Base-by-base conservation (phyloP, 2,113 vertebrate species). In the Trichomycterus rosablanca region DNA sequence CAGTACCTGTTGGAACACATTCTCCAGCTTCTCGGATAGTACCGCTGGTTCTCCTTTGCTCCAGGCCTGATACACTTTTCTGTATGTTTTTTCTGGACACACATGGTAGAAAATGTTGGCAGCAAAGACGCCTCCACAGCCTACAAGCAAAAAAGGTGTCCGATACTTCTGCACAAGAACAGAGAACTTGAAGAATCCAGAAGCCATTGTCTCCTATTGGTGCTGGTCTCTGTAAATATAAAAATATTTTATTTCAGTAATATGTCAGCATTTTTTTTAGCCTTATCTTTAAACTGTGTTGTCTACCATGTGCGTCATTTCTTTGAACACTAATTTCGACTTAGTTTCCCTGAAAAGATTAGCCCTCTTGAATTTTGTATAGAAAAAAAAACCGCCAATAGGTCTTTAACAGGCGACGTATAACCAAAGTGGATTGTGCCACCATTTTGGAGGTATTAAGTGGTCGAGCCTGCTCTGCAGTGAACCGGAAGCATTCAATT, bases 51-150 rank as follows among this genome's bases (percentile, higher is more conserved):
- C 75, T 55, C 93, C 92, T 62, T 81, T 81, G 42, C 74, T 65
- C 92, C 93, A 98, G 72, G 90, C 89, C 71, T 97, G 91, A 20
- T 93, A 92, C 10, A 95, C 48, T 69, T 82, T 83, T 14, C 57
- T 87, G 74, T 89, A 89, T 0, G 88, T 81, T 10, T 78, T 58
- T 52, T 91, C 84, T 0, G 93, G 90, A 59, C 89, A 86, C 9
- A 88, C 74, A 0, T 97, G 92, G 72, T 91, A 86, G 3, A 89
- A 89, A 42, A 94, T 65, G 44, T 92, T 89, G 50, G 80, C 76
- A 0, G 88, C 80, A 15, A 98, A 92, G 1, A 95, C 83, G 18
- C 90, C 88, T 1, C 83, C 4, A 7, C 92, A 97, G 74, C 92
- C 88, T 20, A 78, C 35, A 0, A 88, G 60, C 16, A 97, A 59